Conservation (phyloP, 2,797 vertebrate species). For the Ceyx erithaca region DNA sequence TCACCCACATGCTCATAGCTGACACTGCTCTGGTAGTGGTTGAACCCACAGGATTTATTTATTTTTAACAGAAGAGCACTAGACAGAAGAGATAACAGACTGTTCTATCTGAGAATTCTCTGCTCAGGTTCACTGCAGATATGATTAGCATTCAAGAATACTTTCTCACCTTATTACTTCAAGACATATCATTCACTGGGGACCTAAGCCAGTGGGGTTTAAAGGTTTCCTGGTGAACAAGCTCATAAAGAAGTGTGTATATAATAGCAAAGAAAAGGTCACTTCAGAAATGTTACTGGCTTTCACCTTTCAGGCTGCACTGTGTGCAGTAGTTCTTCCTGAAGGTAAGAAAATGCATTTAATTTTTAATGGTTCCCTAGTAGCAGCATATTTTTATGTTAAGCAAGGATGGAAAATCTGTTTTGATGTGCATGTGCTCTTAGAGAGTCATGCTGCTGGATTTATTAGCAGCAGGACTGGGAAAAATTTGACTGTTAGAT, state of each 20-base stretch:
- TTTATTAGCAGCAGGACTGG: constrained; percentile 16
- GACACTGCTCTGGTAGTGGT: not conserved
- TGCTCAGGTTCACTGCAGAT: not conserved
- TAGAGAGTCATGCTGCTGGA: not conserved
- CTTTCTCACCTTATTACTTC: not conserved
- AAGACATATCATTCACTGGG: not conserved
- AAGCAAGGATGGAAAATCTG: not conserved
- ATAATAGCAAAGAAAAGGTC: not conserved
- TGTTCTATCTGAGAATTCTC: not conserved
- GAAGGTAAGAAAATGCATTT: not conserved
- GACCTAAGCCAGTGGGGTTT: not conserved
- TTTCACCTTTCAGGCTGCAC: not conserved
- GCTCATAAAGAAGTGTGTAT: not conserved
- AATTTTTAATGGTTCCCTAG: not conserved
- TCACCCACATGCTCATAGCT: not conserved
- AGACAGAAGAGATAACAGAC: too few species aligned
- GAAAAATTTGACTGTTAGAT: not conserved
- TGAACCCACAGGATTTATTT: not conserved
- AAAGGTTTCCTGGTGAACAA: not conserved
- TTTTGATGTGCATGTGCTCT: not conserved
- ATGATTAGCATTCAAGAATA: not conserved
- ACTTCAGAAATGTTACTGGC: not conserved
- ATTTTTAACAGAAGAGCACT: not conserved
- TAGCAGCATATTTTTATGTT: not conserved
- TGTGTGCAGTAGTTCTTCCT: not conserved